phyloP scores from a whole-genome alignment of 2,888 invertebrate genomes.

The Aphidius colemani region DNA sequence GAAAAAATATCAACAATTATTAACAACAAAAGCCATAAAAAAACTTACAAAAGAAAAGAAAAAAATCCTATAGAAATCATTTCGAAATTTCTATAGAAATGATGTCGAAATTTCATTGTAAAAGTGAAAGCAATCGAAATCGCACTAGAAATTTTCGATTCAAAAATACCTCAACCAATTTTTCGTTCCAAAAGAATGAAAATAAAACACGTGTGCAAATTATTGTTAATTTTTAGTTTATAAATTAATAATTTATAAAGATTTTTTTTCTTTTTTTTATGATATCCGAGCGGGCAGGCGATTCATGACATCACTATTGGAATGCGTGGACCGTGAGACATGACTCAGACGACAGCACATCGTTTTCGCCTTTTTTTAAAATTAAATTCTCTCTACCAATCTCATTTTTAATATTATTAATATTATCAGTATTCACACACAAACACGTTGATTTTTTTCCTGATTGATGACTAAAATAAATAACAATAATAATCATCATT shows the following conservation, averaged over 20 bases:
- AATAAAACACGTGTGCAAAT: too few relatives aligned
- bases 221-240: background rate
- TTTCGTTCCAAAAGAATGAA: too few relatives aligned
- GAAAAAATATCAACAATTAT: too few relatives aligned
- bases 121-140: too few relatives aligned
- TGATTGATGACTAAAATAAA: slow-evolving; percentile 19
- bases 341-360: slow-evolving; percentile 46
- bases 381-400: background rate
- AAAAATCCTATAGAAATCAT: too few relatives aligned
- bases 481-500: slow-evolving; percentile 1
- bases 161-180: too few relatives aligned
- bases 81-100: too few relatives aligned
- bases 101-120: too few relatives aligned
- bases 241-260: background rate
- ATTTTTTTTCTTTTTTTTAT: slow-evolving; percentile 2
- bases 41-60: too few relatives aligned
- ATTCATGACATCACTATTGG: slow-evolving; percentile 52
- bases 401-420: background rate
- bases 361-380: slow-evolving; percentile 13
- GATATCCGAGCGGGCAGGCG: slow-evolving; percentile 23
- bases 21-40: too few relatives aligned
- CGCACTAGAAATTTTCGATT: too few relatives aligned
- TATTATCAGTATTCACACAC: background rate
- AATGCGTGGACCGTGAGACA: slow-evolving; percentile 50
- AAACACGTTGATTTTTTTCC: slow-evolving; percentile 9